These are phyloP conservation scores for Prenolepis imparis DNA, from an alignment of 2,888 invertebrate species.

Conservation along the genomic window DNA sequence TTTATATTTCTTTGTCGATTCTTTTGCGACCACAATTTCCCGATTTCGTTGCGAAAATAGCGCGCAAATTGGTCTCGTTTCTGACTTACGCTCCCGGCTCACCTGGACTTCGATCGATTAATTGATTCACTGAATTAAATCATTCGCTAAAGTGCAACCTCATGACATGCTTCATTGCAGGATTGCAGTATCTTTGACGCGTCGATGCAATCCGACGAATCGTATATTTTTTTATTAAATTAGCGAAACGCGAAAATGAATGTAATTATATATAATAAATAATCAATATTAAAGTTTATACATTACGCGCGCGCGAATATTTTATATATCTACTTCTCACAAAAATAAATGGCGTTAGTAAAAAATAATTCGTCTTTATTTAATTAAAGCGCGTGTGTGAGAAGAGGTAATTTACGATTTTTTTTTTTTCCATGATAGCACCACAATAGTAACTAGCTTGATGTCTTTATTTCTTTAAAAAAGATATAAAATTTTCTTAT, in stretches of 20 bases:
- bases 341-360: background rate
- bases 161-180: background rate
- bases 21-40: background rate
- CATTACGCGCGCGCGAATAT: background rate
- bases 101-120: background rate
- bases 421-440: background rate
- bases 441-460: background rate
- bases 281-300: background rate
- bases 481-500: background rate
- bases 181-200: background rate
- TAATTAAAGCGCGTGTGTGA: background rate
- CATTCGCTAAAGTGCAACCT: background rate
- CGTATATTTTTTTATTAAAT: background rate
- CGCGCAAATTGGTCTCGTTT: background rate
- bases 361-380: background rate
- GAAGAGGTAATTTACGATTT: background rate
- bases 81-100: background rate
- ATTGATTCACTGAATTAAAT: background rate
- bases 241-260: background rate
- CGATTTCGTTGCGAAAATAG: background rate
- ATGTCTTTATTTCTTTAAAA: background rate
- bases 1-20: background rate
- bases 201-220: background rate
- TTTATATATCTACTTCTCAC: background rate
- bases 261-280: slow-evolving; percentile 7